Evolutionary conservation across 53 echinoderm and acorn worm genomes (phyloP), one percentile per base, ranked within the genome.

Genomic region (Holothuria scabra): DNA sequence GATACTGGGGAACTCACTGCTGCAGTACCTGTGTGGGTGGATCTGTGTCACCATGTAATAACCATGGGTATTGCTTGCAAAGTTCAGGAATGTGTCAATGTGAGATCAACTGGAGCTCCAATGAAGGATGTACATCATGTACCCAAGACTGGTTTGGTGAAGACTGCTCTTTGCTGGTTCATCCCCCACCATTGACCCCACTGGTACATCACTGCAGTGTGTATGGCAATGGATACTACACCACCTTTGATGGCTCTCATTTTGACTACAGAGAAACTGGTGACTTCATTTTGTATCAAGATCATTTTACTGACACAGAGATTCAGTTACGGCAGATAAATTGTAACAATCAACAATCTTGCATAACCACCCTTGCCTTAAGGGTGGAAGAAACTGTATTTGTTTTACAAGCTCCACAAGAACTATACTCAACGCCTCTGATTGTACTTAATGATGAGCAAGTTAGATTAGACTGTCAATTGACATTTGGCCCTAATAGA

Each of bases 171-270:
- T 60, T 95, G 16, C 80, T 90, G 28, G 84, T 93, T 6, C 84
- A 78, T 37, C 79, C 65, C 10, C 80, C 84, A 29, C 81, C 38
- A 22, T 6, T 33, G 20, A 16, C 69, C 34, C 52, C 52, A 52
- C 16, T 52, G 52, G 31, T 22, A 5, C 69, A 34, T 34, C 21
- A 37, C 69, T 92, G 95, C 65, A 85, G 88, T 82, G 78, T 92
- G 24, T 92, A 76, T 62, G 86, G 86, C 67, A 90, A 87, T 80
- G 95, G 95, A 26, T 91, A 83, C 82, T 93, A 83, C 88, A 95
- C 92, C 60, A 80, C 84, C 38, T 95, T 95, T 85, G 95, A 95
- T 85, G 90, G 90, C 5, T 90, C 95, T 20, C 85, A 87, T 86
- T 64, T 93, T 13, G 84, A 84, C 58, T 92, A 90, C 34, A 74